Conservation (phyloP, 2,888 invertebrate species). For the Drosophila sordidula region DNA sequence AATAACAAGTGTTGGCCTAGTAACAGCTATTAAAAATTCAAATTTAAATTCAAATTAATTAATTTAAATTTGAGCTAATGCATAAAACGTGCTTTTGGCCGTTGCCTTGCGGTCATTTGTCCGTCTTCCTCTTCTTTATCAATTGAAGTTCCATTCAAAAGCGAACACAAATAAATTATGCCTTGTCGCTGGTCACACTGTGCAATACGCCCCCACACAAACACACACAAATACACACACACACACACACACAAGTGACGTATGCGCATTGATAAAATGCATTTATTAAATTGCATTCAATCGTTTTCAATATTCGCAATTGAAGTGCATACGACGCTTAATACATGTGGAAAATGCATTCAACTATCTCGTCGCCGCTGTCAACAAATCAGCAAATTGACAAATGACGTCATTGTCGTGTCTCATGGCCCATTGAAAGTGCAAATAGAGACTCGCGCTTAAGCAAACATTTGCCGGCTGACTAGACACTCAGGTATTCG, state of each 20-base stretch:
- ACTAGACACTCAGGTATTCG: constrained; percentile 55
- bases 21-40: no score
- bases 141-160: background rate
- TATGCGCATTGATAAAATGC: constrained; percentile 40
- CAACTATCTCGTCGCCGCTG: constrained; percentile 50
- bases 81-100: constrained; percentile 26
- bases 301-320: constrained; percentile 43
- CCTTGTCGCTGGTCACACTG: constrained; percentile 26
- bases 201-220: constrained; percentile 43
- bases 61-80: constrained; percentile 25
- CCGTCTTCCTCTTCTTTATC: constrained; percentile 7
- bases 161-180: constrained; percentile 14
- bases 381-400: constrained; percentile 64
- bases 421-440: constrained; percentile 64
- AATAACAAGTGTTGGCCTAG: no score
- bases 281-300: constrained; percentile 64
- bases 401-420: constrained; percentile 70
- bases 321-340: constrained; percentile 55
- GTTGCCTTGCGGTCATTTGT: background rate
- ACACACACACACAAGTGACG: constrained; percentile 26
- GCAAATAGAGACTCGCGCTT: constrained; percentile 28
- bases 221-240: constrained; percentile 5
- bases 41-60: constrained; percentile 15
- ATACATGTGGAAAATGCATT: constrained; percentile 56
- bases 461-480: constrained; percentile 27